Conservation (phyloP, 1,140 invertebrate genomes). For the Amphibalanus amphitrite region DNA sequence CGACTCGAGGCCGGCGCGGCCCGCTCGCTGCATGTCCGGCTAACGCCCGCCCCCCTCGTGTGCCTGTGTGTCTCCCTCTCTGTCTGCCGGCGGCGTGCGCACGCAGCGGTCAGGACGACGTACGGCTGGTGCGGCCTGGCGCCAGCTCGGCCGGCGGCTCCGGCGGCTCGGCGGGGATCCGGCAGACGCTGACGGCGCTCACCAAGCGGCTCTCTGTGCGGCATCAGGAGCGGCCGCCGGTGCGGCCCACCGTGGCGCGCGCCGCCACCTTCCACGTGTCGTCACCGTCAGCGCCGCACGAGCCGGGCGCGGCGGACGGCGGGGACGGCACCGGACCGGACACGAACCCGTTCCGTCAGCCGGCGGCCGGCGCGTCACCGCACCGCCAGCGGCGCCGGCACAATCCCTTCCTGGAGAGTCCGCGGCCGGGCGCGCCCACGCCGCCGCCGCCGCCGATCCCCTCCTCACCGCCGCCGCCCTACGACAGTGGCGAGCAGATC, state of each 20-base stretch:
- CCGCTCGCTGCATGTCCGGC: background rate
- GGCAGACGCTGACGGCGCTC: background rate
- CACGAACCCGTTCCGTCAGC: background rate
- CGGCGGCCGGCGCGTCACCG: background rate
- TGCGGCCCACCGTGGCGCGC: background rate
- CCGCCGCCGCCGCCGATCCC: background rate
- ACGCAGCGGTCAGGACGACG: background rate
- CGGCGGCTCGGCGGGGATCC: background rate
- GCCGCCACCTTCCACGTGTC: slow-evolving; percentile 2
- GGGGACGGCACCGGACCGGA: background rate
- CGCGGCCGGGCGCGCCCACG: background rate
- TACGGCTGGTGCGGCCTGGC: background rate
- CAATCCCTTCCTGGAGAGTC: background rate
- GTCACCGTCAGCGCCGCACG: background rate
- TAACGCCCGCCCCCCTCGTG: background rate
- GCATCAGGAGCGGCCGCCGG: background rate
- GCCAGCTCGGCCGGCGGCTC: background rate
- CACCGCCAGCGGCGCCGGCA: background rate
- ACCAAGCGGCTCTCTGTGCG: background rate
- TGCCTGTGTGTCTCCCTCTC: too few species aligned
- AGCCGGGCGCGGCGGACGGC: background rate
- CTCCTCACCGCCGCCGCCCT: background rate
- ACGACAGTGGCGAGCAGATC: background rate
- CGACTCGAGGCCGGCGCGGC: background rate
- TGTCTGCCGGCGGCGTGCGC: background rate